These are phyloP conservation scores for Campoletis sonorensis DNA, from an alignment of 1,140 invertebrate genomes.

Conservation along the genomic window DNA sequence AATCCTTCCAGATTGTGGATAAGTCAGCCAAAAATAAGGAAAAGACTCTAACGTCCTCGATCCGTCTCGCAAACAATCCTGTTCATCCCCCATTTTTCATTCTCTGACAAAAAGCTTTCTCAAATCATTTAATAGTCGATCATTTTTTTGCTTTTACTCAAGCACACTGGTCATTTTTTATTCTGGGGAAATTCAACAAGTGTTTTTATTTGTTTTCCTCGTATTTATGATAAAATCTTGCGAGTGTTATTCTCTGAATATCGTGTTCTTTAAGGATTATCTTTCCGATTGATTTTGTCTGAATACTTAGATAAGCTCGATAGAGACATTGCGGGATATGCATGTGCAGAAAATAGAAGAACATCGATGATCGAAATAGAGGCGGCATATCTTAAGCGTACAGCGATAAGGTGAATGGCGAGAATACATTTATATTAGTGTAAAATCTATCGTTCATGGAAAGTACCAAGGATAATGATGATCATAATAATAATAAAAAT, in stretches of 20 bases:
- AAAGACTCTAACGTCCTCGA: slow-evolving; percentile 26
- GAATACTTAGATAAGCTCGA: slow-evolving; percentile 39
- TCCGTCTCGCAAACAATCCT: not conserved
- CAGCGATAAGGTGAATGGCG: slow-evolving; percentile 24
- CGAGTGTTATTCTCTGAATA: slow-evolving; percentile 14
- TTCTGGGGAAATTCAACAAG: not conserved
- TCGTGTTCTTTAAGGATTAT: slow-evolving; percentile 9
- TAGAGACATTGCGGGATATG: slow-evolving; percentile 28
- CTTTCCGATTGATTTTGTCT: slow-evolving; percentile 30
- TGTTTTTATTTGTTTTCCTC: not conserved
- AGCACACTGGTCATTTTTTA: not conserved
- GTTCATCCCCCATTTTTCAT: slow-evolving; percentile 44
- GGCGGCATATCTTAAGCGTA: not conserved
- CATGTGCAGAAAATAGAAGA: slow-evolving; percentile 14
- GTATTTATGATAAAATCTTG: not conserved
- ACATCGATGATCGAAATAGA: not conserved
- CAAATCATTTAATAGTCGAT: too few species aligned
- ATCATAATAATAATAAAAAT: not conserved
- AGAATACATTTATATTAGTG: slow-evolving; percentile 16
- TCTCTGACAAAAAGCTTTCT: slow-evolving; percentile 61
- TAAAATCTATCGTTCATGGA: slow-evolving; percentile 21
- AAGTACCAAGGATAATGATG: not conserved
- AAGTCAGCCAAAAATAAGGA: slow-evolving; percentile 60
- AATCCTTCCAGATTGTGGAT: slow-evolving; percentile 72
- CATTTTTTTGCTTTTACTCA: not conserved